phyloP scores from a whole-genome alignment of 2,113 vertebrate species.

The Uropsilus gracilis region DNA sequence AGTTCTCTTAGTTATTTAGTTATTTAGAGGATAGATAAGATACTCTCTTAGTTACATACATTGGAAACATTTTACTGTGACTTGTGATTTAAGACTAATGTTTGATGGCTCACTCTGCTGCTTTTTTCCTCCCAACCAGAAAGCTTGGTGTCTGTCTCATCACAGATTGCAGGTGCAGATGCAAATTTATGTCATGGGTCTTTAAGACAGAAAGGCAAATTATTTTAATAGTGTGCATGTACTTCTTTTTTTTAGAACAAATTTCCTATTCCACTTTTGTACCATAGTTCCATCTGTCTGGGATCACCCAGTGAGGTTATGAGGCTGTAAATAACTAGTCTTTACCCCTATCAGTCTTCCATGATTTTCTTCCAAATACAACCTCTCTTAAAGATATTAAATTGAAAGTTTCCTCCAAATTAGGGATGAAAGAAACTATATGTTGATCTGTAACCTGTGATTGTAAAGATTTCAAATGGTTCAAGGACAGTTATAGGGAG shows the following conservation, averaged over 20 bases:
- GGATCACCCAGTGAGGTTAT: background rate
- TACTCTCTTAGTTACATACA: background rate
- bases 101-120: background rate
- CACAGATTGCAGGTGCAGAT: accelerated
- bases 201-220: background rate
- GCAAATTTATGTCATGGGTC: background rate
- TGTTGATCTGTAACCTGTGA: too few species aligned
- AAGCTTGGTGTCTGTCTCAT: background rate
- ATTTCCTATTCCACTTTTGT: background rate
- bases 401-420: background rate
- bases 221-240: background rate
- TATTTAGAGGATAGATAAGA: too few species aligned
- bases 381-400: background rate
- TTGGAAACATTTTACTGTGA: slow-evolving; percentile 34
- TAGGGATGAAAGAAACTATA: too few species aligned
- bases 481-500: background rate
- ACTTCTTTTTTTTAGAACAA: background rate
- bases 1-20: background rate
- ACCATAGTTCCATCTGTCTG: background rate
- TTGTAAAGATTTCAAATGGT: background rate
- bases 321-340: background rate
- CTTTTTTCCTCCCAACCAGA: background rate
- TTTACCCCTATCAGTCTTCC: background rate
- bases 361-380: background rate
- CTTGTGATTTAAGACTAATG: slow-evolving; percentile 38